Percentiles rank a stretch among this genome's conserved stretches.
phyloP scores from a whole-genome alignment of 92 coral and sea anemone species.

The Zoanthus sansibaricus region DNA sequence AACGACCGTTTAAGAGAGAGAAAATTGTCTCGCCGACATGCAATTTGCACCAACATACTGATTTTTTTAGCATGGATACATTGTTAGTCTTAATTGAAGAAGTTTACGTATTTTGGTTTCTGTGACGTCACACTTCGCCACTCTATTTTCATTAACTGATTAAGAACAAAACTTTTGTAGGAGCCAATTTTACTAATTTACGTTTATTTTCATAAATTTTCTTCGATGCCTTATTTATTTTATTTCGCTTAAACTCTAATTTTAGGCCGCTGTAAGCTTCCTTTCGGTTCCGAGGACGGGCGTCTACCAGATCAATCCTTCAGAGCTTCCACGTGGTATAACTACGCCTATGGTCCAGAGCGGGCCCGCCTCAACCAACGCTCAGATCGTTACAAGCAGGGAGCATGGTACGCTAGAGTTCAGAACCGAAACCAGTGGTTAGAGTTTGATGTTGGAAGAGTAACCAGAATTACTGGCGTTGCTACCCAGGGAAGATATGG shows the following conservation, averaged over 20 bases:
- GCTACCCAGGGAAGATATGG: conserved; percentile 87
- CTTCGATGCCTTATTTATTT: neutral
- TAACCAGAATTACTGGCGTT: conserved; percentile 79
- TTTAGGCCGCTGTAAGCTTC: conserved; percentile 79
- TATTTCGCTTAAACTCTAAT: neutral
- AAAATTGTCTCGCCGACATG: too few species aligned
- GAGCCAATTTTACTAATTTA: neutral
- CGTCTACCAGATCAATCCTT: conserved; percentile 47
- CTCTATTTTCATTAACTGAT: too few species aligned
- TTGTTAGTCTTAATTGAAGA: too few species aligned
- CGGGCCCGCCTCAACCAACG: conserved; percentile 77
- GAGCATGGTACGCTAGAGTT: conserved; percentile 76
- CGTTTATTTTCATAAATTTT: too few species aligned
- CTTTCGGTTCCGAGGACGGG: conserved; percentile 42
- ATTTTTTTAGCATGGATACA: too few species aligned
- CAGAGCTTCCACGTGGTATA: conserved; percentile 64
- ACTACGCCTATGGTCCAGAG: conserved; percentile 82
- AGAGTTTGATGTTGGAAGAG: conserved; percentile 67
- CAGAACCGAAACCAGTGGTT: conserved; percentile 73
- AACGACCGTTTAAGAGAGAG: too few species aligned
- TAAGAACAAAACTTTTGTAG: too few species aligned
- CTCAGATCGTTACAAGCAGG: conserved; percentile 64
- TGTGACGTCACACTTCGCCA: too few species aligned
- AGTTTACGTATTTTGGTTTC: too few species aligned
- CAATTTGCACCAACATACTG: too few species aligned